Conservation (phyloP, 2,113 vertebrate genomes). For the Aphyosemion australe region DNA sequence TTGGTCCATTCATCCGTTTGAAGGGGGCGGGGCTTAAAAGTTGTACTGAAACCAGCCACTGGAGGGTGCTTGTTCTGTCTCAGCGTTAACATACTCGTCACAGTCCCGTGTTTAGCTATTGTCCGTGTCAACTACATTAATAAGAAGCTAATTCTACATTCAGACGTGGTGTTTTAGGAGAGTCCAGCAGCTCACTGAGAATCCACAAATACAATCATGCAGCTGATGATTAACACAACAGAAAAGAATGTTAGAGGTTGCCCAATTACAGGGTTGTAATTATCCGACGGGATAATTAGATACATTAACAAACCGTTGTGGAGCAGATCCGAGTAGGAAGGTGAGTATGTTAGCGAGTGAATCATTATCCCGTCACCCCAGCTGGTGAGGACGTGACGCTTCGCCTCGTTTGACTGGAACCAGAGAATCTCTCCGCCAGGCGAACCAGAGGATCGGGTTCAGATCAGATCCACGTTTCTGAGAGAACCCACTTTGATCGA, state of each 20-base stretch:
- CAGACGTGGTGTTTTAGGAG: not conserved
- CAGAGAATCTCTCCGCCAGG: conserved; percentile 41
- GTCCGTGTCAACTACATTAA: too few species aligned
- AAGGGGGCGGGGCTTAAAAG: too few species aligned
- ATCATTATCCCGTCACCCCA: conserved; percentile 60
- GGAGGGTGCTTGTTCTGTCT: too few species aligned
- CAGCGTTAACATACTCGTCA: too few species aligned
- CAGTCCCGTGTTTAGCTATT: too few species aligned
- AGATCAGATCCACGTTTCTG: not conserved
- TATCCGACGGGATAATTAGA: conserved; percentile 41
- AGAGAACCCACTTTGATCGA: conserved; percentile 22
- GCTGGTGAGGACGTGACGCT: conserved; percentile 67
- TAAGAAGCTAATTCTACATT: too few species aligned
- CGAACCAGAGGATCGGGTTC: conserved; percentile 5
- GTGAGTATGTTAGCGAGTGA: conserved; percentile 53
- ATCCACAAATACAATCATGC: not conserved
- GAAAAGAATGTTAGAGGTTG: conserved; percentile 29
- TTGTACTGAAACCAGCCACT: too few species aligned
- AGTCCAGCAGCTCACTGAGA: not conserved
- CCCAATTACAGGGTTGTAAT: conserved; percentile 38
- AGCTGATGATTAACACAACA: conserved; percentile 17
- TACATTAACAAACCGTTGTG: conserved; percentile 37
- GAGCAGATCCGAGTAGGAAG: conserved; percentile 51
- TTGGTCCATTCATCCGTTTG: too few species aligned
- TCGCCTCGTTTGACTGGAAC: conserved; percentile 41